A percentile compares a stretch with the other conserved stretches of the same genome.
Evolutionary conservation across 2,888 invertebrate genomes (phyloP).

Genomic region (Octonoba sinensis): DNA sequence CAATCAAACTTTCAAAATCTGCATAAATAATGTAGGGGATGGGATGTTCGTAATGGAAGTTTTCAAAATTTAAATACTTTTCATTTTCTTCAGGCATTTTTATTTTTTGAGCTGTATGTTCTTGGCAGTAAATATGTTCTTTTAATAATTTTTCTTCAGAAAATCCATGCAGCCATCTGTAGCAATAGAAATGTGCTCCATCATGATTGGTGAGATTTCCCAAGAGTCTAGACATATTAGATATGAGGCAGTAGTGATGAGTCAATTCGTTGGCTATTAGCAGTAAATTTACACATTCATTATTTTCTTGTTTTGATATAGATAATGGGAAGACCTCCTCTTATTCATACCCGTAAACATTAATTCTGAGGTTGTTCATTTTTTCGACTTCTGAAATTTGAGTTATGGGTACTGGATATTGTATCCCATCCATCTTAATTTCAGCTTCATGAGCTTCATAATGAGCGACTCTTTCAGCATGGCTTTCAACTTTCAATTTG

Average conservation of each 20-base stretch:
- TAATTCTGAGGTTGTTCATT: conserved; percentile 19
- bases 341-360: conserved; percentile 7
- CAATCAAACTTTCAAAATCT: too few species aligned
- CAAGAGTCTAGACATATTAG: not conserved
- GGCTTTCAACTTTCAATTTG: not conserved
- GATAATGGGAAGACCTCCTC: conserved; percentile 3
- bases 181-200: too few species aligned
- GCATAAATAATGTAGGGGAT: too few species aligned
- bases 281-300: conserved; percentile 3
- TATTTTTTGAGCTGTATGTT: too few species aligned
- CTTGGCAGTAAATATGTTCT: too few species aligned
- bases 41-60: too few species aligned
- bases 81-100: too few species aligned
- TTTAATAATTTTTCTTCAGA: too few species aligned
- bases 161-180: too few species aligned
- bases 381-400: not conserved
- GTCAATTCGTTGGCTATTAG: not conserved
- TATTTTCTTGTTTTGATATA: not conserved
- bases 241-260: conserved; percentile 16
- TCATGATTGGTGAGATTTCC: not conserved
- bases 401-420: not conserved
- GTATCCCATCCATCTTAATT: not conserved
- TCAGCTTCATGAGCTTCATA: not conserved
- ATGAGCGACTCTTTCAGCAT: not conserved
- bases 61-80: too few species aligned